A percentile compares a stretch with the other conserved stretches of the same genome.
phyloP scores from a whole-genome alignment of 2,113 vertebrate species.

The Odocoileus hemionus region DNA sequence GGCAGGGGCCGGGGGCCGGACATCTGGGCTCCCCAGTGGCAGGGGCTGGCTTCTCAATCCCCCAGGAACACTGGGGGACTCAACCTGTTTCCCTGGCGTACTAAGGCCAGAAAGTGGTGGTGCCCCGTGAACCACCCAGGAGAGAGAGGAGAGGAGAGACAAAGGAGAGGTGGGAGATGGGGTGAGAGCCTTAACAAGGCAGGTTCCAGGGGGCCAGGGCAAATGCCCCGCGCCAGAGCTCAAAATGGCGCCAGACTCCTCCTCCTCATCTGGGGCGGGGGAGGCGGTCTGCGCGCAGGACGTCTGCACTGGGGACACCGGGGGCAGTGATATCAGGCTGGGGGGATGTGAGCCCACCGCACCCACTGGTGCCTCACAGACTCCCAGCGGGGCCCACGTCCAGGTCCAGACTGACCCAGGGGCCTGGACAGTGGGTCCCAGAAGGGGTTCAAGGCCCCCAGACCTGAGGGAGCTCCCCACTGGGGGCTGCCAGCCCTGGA shows the following conservation, averaged over 20 bases:
- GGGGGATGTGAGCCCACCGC: background rate
- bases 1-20: no score
- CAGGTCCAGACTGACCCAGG: background rate
- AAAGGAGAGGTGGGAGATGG: background rate
- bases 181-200: no score
- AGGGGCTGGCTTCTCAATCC: background rate
- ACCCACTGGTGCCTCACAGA: background rate
- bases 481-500: accelerated
- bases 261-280: background rate
- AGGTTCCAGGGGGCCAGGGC: accelerated
- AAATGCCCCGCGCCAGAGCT: accelerated
- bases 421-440: background rate
- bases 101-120: background rate
- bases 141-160: background rate
- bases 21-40: background rate
- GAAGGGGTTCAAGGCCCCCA: background rate
- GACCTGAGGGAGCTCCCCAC: background rate
- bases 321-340: background rate
- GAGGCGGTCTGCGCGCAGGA: background rate
- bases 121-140: background rate
- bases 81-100: background rate
- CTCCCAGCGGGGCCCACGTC: background rate
- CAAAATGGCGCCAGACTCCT: slow-evolving; percentile 44
- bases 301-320: background rate
- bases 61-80: background rate